phyloP scores from a whole-genome alignment of 92 coral and sea anemone species.

The Epizoanthus illoricatus region DNA sequence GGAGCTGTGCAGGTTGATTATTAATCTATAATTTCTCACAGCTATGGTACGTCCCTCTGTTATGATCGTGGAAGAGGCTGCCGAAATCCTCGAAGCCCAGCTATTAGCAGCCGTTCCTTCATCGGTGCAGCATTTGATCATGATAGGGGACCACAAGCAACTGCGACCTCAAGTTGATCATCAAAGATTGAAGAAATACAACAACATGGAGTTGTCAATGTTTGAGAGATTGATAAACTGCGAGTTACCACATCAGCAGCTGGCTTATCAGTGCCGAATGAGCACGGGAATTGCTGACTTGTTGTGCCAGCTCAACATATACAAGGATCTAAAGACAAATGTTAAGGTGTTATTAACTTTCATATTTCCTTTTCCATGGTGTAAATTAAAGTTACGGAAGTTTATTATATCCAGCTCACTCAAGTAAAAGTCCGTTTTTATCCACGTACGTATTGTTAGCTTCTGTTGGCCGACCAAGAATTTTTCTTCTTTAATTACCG shows the following conservation, averaged over 20 bases:
- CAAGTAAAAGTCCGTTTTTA: no score
- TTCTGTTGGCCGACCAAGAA: no score
- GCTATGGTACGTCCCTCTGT: constrained; percentile 55
- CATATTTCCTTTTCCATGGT: background rate
- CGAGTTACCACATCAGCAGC: background rate
- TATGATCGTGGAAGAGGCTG: constrained; percentile 95
- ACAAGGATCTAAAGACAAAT: constrained; percentile 4
- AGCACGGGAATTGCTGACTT: constrained; percentile 20
- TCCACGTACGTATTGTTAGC: no score
- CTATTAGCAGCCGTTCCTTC: constrained; percentile 83
- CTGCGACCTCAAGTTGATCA: constrained; percentile 72
- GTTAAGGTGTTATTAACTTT: background rate
- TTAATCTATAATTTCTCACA: no score
- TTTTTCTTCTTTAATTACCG: no score
- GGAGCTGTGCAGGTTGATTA: no score
- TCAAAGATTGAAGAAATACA: constrained; percentile 43
- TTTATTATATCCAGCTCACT: no score
- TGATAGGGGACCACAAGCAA: constrained; percentile 94
- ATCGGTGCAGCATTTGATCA: constrained; percentile 85
- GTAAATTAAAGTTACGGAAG: no score
- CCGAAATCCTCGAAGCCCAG: constrained; percentile 90
- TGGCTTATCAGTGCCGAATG: constrained; percentile 51
- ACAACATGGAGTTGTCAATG: constrained; percentile 77
- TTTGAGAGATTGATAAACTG: constrained; percentile 78
- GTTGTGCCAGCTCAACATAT: background rate